A percentile compares a stretch with the other conserved stretches of the same genome.
Conservation (phyloP, 2,113 vertebrate genomes). For the Colaptes auratus region DNA sequence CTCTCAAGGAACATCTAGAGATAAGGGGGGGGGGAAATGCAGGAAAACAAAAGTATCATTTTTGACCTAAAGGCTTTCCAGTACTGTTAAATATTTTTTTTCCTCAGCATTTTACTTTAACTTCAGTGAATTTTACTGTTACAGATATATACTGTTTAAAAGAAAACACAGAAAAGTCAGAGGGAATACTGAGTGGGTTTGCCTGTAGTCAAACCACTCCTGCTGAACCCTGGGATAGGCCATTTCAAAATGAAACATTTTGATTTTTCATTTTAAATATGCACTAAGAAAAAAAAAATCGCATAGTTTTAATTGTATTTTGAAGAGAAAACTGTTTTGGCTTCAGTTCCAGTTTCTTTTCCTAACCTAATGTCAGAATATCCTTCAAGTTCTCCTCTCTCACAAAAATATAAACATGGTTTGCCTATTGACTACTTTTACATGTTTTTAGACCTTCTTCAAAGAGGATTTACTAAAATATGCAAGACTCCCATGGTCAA, state of each 20-base stretch:
- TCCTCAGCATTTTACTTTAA: not conserved
- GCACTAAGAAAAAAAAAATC: not conserved
- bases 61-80: conserved; percentile 2
- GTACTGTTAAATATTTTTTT: not conserved
- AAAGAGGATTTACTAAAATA: not conserved
- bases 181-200: not conserved
- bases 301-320: not conserved
- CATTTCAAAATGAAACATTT: not conserved
- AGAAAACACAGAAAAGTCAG: not conserved
- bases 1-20: not conserved
- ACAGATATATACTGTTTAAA: not conserved
- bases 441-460: not conserved
- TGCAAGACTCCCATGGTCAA: not conserved
- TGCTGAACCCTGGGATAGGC: not conserved
- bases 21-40: not conserved
- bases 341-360: not conserved
- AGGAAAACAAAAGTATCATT: not conserved
- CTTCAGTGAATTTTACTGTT: not conserved
- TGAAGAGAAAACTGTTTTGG: not conserved
- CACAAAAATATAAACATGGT: too few species aligned
- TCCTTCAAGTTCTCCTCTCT: not conserved
- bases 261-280: not conserved
- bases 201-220: not conserved
- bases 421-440: not conserved
- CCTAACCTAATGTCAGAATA: not conserved